Conservation (phyloP, 2,113 vertebrate genomes). For the Toxostoma redivivum region DNA sequence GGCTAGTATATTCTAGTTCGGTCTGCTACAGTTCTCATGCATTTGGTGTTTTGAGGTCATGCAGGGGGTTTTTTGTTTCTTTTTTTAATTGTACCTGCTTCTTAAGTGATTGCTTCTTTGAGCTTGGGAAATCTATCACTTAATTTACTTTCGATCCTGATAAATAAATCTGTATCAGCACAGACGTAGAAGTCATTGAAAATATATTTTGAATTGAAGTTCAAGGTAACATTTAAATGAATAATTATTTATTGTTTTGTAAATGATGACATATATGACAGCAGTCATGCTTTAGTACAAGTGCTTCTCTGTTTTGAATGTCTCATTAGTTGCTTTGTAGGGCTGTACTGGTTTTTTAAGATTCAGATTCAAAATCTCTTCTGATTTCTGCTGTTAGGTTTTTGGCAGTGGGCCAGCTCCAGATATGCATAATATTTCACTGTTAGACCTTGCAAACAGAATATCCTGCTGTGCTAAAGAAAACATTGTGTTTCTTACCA, state of each 20-base stretch:
- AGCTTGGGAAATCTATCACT: slow-evolving; percentile 27
- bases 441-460: slow-evolving; percentile 94
- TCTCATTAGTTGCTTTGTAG: slow-evolving; percentile 73
- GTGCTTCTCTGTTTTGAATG: slow-evolving; percentile 70
- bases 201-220: slow-evolving; percentile 68
- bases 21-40: neutral
- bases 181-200: slow-evolving; percentile 24
- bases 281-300: slow-evolving; percentile 66
- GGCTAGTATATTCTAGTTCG: neutral
- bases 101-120: slow-evolving; percentile 11
- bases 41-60: neutral
- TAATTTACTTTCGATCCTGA: slow-evolving; percentile 3
- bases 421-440: slow-evolving; percentile 96
- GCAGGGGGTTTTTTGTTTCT: neutral
- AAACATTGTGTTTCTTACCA: slow-evolving; percentile 98
- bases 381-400: slow-evolving; percentile 72
- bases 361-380: slow-evolving; percentile 73
- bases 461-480: slow-evolving; percentile 99
- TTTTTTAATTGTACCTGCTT: neutral
- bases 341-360: slow-evolving; percentile 65
- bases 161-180: slow-evolving; percentile 27
- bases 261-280: slow-evolving; percentile 64
- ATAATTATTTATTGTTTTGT: slow-evolving; percentile 78
- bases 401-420: slow-evolving; percentile 83
- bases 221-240: slow-evolving; percentile 72